A percentile compares a stretch with the other conserved stretches of the same genome.
Evolutionary conservation across 64 coral and sea anemone species (phyloP).

Genomic region (Cladopsammia gracilis): DNA sequence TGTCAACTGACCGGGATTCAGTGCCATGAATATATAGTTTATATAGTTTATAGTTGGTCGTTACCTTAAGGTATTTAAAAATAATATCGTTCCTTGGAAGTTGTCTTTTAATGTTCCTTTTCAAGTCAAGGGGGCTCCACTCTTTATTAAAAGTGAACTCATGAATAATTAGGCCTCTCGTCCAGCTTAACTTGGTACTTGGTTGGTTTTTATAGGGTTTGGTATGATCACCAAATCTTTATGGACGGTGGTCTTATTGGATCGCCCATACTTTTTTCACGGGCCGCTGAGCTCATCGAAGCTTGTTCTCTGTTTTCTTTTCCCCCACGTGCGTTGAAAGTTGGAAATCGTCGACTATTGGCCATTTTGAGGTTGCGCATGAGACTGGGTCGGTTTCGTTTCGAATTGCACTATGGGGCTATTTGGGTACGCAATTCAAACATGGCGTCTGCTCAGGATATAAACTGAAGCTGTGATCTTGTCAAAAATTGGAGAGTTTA

Average conservation of each 20-base stretch:
- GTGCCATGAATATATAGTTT: no score
- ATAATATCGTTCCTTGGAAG: conserved; percentile 42
- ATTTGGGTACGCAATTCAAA: no score
- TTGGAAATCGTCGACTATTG: neutral
- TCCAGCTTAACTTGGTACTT: conserved; percentile 71
- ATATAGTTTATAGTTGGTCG: no score
- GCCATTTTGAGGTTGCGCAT: no score
- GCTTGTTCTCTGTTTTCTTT: no score
- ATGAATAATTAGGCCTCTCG: conserved; percentile 57
- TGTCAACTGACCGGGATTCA: no score
- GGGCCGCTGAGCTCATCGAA: neutral
- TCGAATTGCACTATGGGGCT: no score
- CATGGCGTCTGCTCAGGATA: no score
- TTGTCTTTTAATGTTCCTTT: conserved; percentile 38
- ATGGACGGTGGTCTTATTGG: no score
- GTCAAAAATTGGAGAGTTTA: no score
- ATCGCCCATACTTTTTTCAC: neutral
- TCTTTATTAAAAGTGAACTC: conserved; percentile 63
- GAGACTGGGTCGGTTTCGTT: no score
- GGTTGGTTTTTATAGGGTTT: conserved; percentile 61
- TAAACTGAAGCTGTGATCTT: no score
- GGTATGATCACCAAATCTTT: conserved; percentile 70
- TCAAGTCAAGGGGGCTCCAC: conserved; percentile 27
- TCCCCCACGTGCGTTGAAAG: neutral
- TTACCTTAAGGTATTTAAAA: conserved; percentile 51